A percentile compares a stretch with the other conserved stretches of the same genome.
phyloP scores from a whole-genome alignment of 2,888 invertebrate species.

The Ditula angustiorana region DNA sequence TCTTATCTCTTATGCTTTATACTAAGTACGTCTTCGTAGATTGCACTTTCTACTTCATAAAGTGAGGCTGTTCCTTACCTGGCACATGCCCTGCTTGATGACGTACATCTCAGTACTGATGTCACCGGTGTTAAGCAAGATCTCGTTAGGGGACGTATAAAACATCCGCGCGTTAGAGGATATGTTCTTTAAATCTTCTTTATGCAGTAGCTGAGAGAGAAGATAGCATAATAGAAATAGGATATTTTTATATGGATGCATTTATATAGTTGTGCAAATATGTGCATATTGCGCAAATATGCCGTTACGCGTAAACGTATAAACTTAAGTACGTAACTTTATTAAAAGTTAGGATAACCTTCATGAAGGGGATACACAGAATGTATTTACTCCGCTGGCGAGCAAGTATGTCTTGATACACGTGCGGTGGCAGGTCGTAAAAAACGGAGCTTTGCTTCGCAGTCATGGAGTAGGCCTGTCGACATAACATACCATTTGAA shows the following conservation, averaged over 20 bases:
- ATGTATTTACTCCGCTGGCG: constrained; percentile 69
- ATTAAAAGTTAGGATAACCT: constrained; percentile 50
- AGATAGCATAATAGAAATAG: not conserved
- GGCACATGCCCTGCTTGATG: constrained; percentile 70
- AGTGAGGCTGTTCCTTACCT: constrained; percentile 53
- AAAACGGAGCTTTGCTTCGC: constrained; percentile 65
- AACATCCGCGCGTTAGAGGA: constrained; percentile 64
- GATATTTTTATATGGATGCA: too few relatives aligned
- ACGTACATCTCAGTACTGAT: constrained; percentile 72
- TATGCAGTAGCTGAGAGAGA: constrained; percentile 56
- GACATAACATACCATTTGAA: too few relatives aligned
- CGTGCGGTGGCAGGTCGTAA: constrained; percentile 71
- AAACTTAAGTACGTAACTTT: too few relatives aligned
- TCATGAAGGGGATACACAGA: constrained; percentile 68
- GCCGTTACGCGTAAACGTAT: too few relatives aligned
- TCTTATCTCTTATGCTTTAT: too few relatives aligned
- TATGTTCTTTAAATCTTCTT: constrained; percentile 64
- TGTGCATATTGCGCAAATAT: too few relatives aligned
- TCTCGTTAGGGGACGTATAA: constrained; percentile 72
- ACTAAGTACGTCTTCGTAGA: not conserved
- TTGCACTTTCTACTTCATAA: not conserved
- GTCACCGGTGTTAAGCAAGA: constrained; percentile 72
- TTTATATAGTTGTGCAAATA: too few relatives aligned
- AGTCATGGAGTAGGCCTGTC: constrained; percentile 71
- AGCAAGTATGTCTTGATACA: constrained; percentile 70